phyloP scores from a whole-genome alignment of 2,113 vertebrate species.

The Phyllostomus discolor region DNA sequence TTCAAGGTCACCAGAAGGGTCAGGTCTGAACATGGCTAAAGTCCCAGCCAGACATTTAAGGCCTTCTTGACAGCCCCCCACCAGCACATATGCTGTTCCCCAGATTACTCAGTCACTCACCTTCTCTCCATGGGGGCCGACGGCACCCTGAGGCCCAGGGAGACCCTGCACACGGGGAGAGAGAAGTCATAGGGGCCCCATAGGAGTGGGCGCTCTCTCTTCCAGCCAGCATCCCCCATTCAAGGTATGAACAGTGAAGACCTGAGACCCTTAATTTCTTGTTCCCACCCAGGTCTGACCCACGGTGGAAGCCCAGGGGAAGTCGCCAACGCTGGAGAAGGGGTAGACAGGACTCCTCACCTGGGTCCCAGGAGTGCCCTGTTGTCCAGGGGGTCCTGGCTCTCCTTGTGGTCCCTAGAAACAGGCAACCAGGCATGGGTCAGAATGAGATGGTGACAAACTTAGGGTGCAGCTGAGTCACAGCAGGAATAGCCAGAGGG shows the following conservation, averaged over 20 bases:
- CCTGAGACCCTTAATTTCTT: neutral
- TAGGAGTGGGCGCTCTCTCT: fast-evolving
- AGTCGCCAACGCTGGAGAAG: neutral
- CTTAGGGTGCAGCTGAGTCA: neutral
- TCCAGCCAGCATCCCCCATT: neutral
- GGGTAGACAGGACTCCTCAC: conserved; percentile 44
- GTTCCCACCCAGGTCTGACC: neutral
- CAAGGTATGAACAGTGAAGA: neutral
- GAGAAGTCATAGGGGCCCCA: neutral
- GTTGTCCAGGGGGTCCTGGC: conserved; percentile 84
- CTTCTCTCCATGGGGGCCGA: conserved; percentile 84
- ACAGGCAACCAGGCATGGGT: neutral
- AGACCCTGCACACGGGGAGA: conserved; percentile 72
- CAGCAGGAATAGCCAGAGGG: neutral
- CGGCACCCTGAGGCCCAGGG: conserved; percentile 82
- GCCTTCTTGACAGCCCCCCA: neutral
- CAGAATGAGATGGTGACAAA: neutral
- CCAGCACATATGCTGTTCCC: neutral
- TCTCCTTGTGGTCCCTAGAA: conserved; percentile 85
- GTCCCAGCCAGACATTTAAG: neutral
- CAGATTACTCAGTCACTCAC: conserved; percentile 63
- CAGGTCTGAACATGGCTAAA: neutral
- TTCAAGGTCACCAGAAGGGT: neutral
- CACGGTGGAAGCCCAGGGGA: neutral
- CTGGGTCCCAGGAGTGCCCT: conserved; percentile 83